These are phyloP conservation scores for Eupithecia dodoneata DNA, from an alignment of 2,888 invertebrate species.

Conservation along the genomic window DNA sequence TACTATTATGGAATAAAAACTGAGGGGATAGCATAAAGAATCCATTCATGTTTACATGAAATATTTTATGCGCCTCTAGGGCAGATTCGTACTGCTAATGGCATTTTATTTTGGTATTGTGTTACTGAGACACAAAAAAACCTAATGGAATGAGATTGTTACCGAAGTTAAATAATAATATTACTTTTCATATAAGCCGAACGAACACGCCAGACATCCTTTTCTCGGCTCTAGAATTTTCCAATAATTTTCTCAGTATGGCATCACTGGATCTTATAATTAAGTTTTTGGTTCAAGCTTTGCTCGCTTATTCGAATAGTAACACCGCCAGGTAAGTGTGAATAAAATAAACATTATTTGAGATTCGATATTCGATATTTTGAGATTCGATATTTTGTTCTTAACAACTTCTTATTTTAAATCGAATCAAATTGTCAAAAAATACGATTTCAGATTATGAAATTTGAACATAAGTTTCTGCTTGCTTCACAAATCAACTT, in stretches of 20 bases:
- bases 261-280: neutral
- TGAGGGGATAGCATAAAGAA: conserved; percentile 62
- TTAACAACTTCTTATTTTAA: neutral
- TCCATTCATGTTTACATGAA: conserved; percentile 68
- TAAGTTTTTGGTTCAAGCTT: neutral
- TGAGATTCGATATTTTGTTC: too few relatives aligned
- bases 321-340: too few relatives aligned
- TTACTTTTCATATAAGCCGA: neutral
- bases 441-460: neutral
- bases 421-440: neutral
- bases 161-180: conserved; percentile 2
- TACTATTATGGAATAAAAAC: conserved; percentile 66
- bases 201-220: neutral
- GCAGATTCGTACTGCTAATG: conserved; percentile 48
- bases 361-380: too few relatives aligned
- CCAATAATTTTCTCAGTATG: neutral
- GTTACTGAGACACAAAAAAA: conserved; percentile 7
- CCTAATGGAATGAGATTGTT: conserved; percentile 7
- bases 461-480: neutral
- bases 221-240: neutral
- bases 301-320: neutral
- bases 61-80: conserved; percentile 62
- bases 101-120: conserved; percentile 39
- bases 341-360: too few relatives aligned
- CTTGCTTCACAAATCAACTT: neutral